Conservation (phyloP, 2,797 vertebrate genomes). For the Neomorphus geoffroyi region DNA sequence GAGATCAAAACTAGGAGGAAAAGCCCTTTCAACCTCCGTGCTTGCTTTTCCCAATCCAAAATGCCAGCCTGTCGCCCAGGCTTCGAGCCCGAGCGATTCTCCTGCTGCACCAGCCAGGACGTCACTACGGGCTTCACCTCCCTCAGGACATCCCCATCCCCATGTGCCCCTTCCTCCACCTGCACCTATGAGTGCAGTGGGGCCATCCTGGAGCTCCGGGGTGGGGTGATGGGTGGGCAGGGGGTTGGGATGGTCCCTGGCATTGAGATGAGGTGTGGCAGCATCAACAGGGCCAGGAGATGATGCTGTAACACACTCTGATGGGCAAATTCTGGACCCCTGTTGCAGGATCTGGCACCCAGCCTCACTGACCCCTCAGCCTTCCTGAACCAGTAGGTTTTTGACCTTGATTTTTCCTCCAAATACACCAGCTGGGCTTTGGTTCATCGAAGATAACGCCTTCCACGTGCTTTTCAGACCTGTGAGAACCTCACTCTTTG, state of each 20-base stretch:
- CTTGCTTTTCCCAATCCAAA: neutral
- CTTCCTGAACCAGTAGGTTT: neutral
- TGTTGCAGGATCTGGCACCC: neutral
- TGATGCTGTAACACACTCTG: neutral
- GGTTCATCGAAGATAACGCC: accelerated
- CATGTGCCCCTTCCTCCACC: accelerated
- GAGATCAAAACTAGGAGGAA: neutral
- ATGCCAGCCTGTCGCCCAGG: accelerated
- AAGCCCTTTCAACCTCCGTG: neutral
- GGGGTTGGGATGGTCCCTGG: accelerated
- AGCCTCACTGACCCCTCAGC: accelerated
- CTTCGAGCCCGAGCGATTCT: accelerated
- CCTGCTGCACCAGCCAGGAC: neutral
- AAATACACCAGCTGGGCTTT: neutral
- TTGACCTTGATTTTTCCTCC: neutral
- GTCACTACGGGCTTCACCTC: accelerated
- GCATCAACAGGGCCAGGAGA: accelerated
- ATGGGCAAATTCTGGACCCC: too few relatives aligned
- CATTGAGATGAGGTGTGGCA: neutral
- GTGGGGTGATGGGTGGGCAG: neutral
- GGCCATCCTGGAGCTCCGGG: neutral
- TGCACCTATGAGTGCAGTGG: neutral
- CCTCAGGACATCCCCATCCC: neutral
- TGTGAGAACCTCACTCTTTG: neutral
- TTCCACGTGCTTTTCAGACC: accelerated